phyloP scores from a whole-genome alignment of 2,888 invertebrate genomes.

The Agriopis leucophaearia region DNA sequence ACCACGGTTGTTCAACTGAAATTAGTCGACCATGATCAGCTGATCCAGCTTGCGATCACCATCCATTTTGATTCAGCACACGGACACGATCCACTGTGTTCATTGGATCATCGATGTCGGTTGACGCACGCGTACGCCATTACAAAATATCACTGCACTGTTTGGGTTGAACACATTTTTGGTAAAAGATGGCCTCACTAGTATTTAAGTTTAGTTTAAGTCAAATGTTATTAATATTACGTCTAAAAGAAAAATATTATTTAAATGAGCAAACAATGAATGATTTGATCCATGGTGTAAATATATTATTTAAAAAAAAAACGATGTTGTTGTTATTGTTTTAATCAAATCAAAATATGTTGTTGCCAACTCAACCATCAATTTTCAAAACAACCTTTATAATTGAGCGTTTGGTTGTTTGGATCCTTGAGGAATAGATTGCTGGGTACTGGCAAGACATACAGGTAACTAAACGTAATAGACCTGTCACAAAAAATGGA shows the following conservation, averaged over 20 bases:
- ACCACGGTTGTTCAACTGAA: neutral
- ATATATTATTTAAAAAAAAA: too few relatives aligned
- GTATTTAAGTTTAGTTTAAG: too few relatives aligned
- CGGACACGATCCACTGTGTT: neutral
- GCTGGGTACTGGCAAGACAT: neutral
- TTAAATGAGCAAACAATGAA: too few relatives aligned
- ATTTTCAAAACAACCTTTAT: neutral
- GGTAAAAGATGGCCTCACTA: too few relatives aligned
- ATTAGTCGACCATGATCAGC: neutral
- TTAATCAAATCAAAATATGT: neutral
- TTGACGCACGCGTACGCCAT: conserved; percentile 1
- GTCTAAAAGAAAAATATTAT: too few relatives aligned
- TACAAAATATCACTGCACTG: conserved; percentile 44
- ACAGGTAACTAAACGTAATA: neutral
- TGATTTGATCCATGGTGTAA: too few relatives aligned
- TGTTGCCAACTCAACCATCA: neutral
- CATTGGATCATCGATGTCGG: neutral
- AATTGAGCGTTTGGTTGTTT: neutral
- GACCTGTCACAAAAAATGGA: neutral
- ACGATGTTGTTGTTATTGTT: conserved; percentile 23
- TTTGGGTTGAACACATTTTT: conserved; percentile 41
- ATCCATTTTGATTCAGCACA: neutral
- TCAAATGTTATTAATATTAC: too few relatives aligned
- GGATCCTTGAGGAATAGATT: neutral
- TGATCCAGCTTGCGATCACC: neutral